Evolutionary conservation across 2,888 invertebrate genomes (phyloP).

Genomic region (Melanchra persicariae): DNA sequence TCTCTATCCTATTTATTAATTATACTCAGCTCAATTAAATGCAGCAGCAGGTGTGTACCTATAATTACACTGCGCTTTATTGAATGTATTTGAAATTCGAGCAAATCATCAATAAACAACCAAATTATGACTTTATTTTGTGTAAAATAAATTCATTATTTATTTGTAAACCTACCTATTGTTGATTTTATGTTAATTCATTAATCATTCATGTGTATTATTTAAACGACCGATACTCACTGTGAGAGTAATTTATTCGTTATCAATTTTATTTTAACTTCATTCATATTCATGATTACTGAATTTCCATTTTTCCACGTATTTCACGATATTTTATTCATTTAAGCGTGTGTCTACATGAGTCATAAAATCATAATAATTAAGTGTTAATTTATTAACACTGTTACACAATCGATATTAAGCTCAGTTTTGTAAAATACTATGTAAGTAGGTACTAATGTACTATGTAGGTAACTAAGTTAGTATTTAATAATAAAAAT

Average conservation of each 20-base stretch:
- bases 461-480: too few relatives aligned
- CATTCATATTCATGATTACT: conserved; percentile 32
- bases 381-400: conserved; percentile 10
- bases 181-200: conserved; percentile 15
- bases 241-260: conserved; percentile 44
- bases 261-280: conserved; percentile 29
- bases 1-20: background rate
- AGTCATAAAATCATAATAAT: conserved; percentile 10
- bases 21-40: background rate
- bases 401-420: conserved; percentile 3
- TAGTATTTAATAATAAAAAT: background rate
- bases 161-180: too few relatives aligned
- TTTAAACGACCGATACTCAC: conserved; percentile 10
- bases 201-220: conserved; percentile 17
- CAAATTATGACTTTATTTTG: too few relatives aligned
- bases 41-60: too few relatives aligned
- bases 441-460: too few relatives aligned
- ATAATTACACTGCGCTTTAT: too few relatives aligned
- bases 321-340: conserved; percentile 6
- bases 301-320: conserved; percentile 14
- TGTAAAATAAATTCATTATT: too few relatives aligned
- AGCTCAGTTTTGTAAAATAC: background rate
- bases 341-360: conserved; percentile 9
- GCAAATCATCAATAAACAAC: too few relatives aligned
- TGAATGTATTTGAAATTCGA: too few relatives aligned